Percentiles rank a stretch among this genome's conserved stretches.
Conservation (phyloP, 1,140 invertebrate genomes). For the Bombus haemorrhoidalis region DNA sequence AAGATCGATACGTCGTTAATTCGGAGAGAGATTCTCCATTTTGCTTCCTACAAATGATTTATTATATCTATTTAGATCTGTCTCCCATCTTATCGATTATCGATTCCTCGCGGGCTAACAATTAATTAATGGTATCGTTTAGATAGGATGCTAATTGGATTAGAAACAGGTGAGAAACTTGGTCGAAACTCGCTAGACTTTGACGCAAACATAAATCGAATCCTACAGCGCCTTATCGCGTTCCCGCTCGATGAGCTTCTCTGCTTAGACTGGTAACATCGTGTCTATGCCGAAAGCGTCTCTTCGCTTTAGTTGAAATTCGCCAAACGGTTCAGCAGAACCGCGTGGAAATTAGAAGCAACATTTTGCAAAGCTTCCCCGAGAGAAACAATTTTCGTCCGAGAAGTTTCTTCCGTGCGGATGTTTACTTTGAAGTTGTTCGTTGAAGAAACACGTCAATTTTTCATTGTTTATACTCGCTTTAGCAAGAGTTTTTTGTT, state of each 20-base stretch:
- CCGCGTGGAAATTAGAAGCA: background rate
- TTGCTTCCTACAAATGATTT: background rate
- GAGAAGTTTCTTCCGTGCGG: background rate
- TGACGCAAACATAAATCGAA: slow-evolving; percentile 26
- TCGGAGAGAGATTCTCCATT: background rate
- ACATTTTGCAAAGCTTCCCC: background rate
- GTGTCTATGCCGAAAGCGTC: background rate
- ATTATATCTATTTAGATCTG: background rate
- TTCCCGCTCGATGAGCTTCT: background rate
- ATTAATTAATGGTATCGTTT: slow-evolving; percentile 28
- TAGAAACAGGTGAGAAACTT: background rate
- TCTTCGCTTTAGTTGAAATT: background rate
- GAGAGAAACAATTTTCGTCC: background rate
- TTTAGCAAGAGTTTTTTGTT: background rate
- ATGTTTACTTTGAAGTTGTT: background rate
- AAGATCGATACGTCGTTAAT: background rate
- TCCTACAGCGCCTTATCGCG: background rate
- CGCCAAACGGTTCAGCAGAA: background rate
- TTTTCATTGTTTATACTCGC: background rate
- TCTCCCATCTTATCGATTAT: background rate
- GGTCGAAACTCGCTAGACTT: slow-evolving; percentile 1
- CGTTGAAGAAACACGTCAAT: background rate
- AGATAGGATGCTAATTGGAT: background rate
- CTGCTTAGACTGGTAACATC: background rate
- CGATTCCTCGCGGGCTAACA: background rate